Evolutionary conservation across 1,140 invertebrate species (phyloP), one percentile per base, ranked within the genome.

Genomic region (Anastatus disparis): DNA sequence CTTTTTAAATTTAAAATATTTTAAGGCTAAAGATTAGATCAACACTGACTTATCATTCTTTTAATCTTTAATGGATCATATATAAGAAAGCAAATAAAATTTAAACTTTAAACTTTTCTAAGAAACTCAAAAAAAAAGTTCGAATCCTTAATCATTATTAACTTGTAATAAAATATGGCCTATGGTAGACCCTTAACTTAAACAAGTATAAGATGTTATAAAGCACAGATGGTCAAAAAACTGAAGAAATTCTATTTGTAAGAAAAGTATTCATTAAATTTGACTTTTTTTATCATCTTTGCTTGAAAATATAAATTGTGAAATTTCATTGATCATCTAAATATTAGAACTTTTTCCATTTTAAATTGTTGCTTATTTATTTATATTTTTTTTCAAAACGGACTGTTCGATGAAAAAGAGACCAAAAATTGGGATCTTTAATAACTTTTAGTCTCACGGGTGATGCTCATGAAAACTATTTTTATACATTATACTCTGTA

Each of bases 401-500:
- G 48, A 70, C 58, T 70, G 67, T 70, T 70, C 67, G 67, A 70
- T 70, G 40, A 69, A 53, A n/a, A n/a, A 70, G 66, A 70, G 58
- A 70, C 67, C 38, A 62, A 44, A 31, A 70, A n/a, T n/a, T 35
- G 38, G 67, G 29, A 62, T 35, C 58, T 62, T 62, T 22, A 55
- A n/a, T n/a, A n/a, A 62, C 55, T 46, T 35, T 70, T 70, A 52
- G 50, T 62, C 58, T 70, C 55, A 46, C 58, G 22, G 20, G 67
- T 68, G 69, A 73, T 78, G 72, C 77, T 76, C 73, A 77, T 76
- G 77, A 74, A 76, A 81, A 83, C 79, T 83, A 83, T 83, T 83
- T 83, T 82, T 82, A 80, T 82, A 83, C 77, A 78, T 82, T 79
- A 42, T 78, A 82, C 75, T 81, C 80, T 80, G 74, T 81, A 83